Evolutionary conservation across 1,140 invertebrate genomes (phyloP).

Genomic region (Schlechtendalia chinensis): DNA sequence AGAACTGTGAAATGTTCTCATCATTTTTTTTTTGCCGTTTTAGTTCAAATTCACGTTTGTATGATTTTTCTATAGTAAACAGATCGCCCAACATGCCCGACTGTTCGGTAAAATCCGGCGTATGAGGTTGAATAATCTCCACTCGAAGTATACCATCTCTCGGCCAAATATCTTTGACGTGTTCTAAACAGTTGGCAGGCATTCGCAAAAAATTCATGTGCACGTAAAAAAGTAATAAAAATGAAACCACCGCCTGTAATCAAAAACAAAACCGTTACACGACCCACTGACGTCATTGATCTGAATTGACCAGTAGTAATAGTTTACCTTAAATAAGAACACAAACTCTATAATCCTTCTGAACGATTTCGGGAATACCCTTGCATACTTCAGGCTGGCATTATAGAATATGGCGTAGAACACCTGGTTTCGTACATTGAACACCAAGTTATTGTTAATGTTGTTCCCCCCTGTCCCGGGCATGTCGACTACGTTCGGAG

Average conservation of each 20-base stretch:
- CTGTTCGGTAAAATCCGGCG: background rate
- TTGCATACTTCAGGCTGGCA: slow-evolving; percentile 85
- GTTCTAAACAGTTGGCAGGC: slow-evolving; percentile 89
- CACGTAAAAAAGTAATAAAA: slow-evolving; percentile 91
- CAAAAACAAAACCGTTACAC: slow-evolving; percentile 41
- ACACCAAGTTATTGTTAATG: slow-evolving; percentile 65
- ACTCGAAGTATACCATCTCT: slow-evolving; percentile 89
- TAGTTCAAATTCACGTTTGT: slow-evolving; percentile 71
- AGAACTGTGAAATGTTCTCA: slow-evolving; percentile 34
- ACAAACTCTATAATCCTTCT: slow-evolving; percentile 88
- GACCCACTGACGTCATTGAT: no score
- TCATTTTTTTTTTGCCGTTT: slow-evolving; percentile 26
- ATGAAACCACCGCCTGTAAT: slow-evolving; percentile 76
- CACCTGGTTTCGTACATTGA: slow-evolving; percentile 85
- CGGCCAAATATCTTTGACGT: slow-evolving; percentile 88
- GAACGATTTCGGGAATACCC: slow-evolving; percentile 80
- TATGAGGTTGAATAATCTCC: slow-evolving; percentile 79
- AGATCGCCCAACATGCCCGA: slow-evolving; percentile 61
- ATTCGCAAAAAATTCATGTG: slow-evolving; percentile 90
- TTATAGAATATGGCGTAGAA: slow-evolving; percentile 94
- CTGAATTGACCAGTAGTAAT: no score
- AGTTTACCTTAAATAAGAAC: slow-evolving; percentile 76
- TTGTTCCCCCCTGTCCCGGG: slow-evolving; percentile 25
- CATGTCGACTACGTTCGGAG: background rate
- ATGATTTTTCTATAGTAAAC: slow-evolving; percentile 77